phyloP scores from a whole-genome alignment of 2,888 invertebrate genomes.

The Andrena bicolor region DNA sequence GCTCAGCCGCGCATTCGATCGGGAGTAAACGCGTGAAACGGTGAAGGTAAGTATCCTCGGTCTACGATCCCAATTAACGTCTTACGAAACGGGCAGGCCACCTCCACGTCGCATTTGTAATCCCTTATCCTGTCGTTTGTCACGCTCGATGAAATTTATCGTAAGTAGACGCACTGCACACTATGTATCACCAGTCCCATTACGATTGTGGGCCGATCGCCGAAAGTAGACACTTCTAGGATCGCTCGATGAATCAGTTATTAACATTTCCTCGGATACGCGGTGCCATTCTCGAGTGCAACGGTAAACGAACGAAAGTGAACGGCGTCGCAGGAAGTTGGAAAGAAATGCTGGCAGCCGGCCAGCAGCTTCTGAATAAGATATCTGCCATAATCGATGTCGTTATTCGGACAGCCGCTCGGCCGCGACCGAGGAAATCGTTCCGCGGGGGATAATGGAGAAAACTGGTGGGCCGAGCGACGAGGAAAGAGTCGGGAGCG shows the following conservation, averaged over 20 bases:
- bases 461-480: background rate
- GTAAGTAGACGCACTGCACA: no score
- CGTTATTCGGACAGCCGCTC: constrained; percentile 14
- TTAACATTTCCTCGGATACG: constrained; percentile 12
- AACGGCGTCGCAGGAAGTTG: constrained; percentile 34
- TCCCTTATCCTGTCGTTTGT: background rate
- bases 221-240: constrained; percentile 10
- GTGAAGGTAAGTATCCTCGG: background rate
- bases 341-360: constrained; percentile 44
- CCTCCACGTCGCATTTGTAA: background rate
- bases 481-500: background rate
- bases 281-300: background rate
- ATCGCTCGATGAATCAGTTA: constrained; percentile 15
- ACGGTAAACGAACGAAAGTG: constrained; percentile 48
- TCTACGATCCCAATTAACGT: constrained; percentile 10
- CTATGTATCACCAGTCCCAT: background rate
- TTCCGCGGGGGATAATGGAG: background rate
- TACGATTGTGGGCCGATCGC: background rate
- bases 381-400: constrained; percentile 46
- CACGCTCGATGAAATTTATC: background rate
- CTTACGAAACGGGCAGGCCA: background rate
- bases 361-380: constrained; percentile 46
- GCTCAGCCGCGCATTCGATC: constrained; percentile 6
- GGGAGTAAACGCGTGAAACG: background rate
- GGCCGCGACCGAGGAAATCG: background rate